Percentiles rank a stretch among this genome's conserved stretches.
These are phyloP conservation scores for Epirrhoe alternata DNA, from an alignment of 2,888 invertebrate species.

Conservation along the genomic window DNA sequence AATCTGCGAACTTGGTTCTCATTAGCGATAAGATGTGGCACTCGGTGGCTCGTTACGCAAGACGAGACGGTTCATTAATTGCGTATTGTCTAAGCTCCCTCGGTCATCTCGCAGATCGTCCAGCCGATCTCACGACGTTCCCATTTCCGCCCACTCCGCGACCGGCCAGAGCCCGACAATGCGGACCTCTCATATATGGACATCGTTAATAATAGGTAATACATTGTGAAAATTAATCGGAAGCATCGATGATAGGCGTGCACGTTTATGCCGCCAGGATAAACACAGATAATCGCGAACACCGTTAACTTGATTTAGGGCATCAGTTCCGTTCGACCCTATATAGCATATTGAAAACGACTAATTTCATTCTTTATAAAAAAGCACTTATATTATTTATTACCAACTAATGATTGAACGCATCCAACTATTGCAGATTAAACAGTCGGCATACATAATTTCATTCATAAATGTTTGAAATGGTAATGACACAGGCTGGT, in stretches of 20 bases:
- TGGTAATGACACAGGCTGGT: conserved; percentile 52
- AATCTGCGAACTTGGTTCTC: conserved; percentile 63
- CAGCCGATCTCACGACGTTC: conserved; percentile 62
- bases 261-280: conserved; percentile 71
- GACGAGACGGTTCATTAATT: conserved; percentile 75
- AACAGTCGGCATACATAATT: conserved; percentile 29
- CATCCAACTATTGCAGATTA: conserved; percentile 21
- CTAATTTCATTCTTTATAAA: conserved; percentile 9
- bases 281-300: conserved; percentile 65
- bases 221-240: conserved; percentile 68
- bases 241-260: conserved; percentile 69
- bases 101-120: conserved; percentile 65
- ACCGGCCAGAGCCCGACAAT: conserved; percentile 39
- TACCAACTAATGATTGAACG: background rate
- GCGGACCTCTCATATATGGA: conserved; percentile 54
- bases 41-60: conserved; percentile 65
- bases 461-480: conserved; percentile 54
- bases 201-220: conserved; percentile 60
- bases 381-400: background rate
- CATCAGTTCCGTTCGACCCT: conserved; percentile 57
- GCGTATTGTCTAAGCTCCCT: conserved; percentile 69
- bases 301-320: conserved; percentile 71
- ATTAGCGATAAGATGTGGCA: conserved; percentile 73
- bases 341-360: conserved; percentile 19
- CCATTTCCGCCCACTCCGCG: conserved; percentile 58